Evolutionary conservation across 53 echinoderm and acorn worm species (phyloP), one percentile per base, ranked within the genome.

Genomic region (Stichopus horrens): DNA sequence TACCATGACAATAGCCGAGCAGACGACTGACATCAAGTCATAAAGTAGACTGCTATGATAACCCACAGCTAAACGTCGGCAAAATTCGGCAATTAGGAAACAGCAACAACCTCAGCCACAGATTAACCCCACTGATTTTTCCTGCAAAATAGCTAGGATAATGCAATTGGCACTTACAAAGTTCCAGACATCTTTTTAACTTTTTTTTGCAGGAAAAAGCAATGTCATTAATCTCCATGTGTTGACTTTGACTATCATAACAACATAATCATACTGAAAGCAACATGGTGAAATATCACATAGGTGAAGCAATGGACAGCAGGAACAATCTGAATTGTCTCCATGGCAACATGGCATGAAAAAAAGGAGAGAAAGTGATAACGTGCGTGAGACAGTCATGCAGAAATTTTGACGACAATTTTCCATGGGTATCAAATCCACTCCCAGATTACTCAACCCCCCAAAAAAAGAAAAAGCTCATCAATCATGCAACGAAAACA

Each of bases 81-180:
- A 23, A 63, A 85, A 85, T 85, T 85, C 85, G 85, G 85, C 67
- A 85, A 85, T 85, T 85, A 85, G 85, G 85, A 85, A 59, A 85
- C 85, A 85, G 67, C 23, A 52, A 83, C 83, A 85, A 85, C 85
- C 85, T 85, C 59, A 16, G 67, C 85, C 66, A 85, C 77, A 76
- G 5, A 53, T 76, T 20, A 9, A 54, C 77, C 52, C 7, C 10
- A 23, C 37, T 16, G 7, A 6, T 76, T 76, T 76, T 76, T 76
- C 37, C 52, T 21, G 77, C 23, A 51, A 5, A 5, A 76, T 23
- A 76, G 54, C 37, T 76, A 76, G 75, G 10, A 74, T 11, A 4
- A 67, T 67, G 68, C 7, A 74, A 16, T 23, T 51, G 77, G 37
- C 10, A 54, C 77, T 52, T 13, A 23, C 9, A 5, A n/a, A 19